Evolutionary conservation across 2,797 vertebrate species (phyloP), one percentile per base, ranked within the genome.

Genomic region (Iguana delicatissima): DNA sequence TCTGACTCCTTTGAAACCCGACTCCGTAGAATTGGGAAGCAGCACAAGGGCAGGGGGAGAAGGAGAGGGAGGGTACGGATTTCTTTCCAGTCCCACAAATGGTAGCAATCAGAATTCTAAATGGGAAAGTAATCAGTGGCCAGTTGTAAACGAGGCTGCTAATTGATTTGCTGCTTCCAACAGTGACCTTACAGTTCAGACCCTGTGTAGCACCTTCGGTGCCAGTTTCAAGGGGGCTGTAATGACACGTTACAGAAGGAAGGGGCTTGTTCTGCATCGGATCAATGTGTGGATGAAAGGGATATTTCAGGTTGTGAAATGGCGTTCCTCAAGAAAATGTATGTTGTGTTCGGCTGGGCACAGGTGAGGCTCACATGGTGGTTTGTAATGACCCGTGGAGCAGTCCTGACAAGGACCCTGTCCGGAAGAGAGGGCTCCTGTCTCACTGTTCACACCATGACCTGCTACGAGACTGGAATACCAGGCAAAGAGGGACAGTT

Each of bases 1-100:
- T 81, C 93, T 85, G 91, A 92, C 88, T 95, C 67, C 77, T 95
- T 97, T 97, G 94, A 97, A 97, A 91, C 92, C 92, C 94, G 91
- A 95, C 80, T n/a, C 35, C 6, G 0, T 46, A 14, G 26, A 76
- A 46, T 76, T 50, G 52, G 29, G 55, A 26, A n/a, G 69, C 29
- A 46, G 80, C 26, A 0, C 96, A 96, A 95, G 95, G 95, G 95
- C 94, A 95, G 89, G 95, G 88, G 94, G 90, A 95, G 92, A 90
- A 95, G 90, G 94, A 95, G 12, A 94, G 92, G 59, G 86, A 94
- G 91, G 92, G 94, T 93, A 93, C 92, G 42, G 14, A 92, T 96
- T 95, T 93, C 67, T 92, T 95, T 92, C 2, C 93, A 92, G 84
- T 91, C 92, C 76, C 79, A 84, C 94, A 90, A 89, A 90, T 80